Evolutionary conservation across 2,888 invertebrate genomes (phyloP).

Genomic region (Pterostichus madidus): DNA sequence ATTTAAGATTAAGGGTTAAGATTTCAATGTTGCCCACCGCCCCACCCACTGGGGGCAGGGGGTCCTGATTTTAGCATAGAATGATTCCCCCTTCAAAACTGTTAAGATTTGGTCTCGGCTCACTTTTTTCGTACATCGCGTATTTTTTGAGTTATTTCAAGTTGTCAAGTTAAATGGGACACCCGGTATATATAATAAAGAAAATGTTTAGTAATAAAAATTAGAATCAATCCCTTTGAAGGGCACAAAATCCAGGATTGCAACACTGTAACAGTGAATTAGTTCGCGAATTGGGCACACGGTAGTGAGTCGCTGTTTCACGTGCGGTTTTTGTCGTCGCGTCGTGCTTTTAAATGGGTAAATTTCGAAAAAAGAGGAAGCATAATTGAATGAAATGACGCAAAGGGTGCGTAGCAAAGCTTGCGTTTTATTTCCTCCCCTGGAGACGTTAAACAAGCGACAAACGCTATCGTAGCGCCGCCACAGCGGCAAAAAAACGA

Average conservation of each 20-base stretch:
- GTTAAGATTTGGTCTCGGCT: too few relatives aligned
- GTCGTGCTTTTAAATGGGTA: slow-evolving; percentile 22
- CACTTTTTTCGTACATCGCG: too few relatives aligned
- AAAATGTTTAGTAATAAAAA: too few relatives aligned
- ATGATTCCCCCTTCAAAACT: too few relatives aligned
- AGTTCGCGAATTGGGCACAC: background rate
- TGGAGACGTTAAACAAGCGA: slow-evolving; percentile 2
- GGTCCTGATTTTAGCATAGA: too few relatives aligned
- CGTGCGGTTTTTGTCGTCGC: slow-evolving; percentile 14
- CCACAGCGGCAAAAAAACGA: slow-evolving; percentile 8
- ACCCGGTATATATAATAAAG: too few relatives aligned
- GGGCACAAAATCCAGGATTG: background rate
- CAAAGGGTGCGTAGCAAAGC: background rate
- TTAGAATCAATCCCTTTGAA: too few relatives aligned
- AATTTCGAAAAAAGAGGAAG: slow-evolving; percentile 58
- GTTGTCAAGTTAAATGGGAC: too few relatives aligned
- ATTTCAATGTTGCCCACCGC: too few relatives aligned
- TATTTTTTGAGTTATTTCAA: too few relatives aligned
- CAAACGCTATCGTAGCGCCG: background rate
- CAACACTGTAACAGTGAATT: slow-evolving; percentile 27
- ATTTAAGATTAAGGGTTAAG: too few relatives aligned
- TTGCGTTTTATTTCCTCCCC: slow-evolving; percentile 30
- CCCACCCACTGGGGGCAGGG: too few relatives aligned
- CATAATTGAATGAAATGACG: slow-evolving; percentile 63
- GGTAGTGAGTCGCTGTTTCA: background rate